Conservation (phyloP, 2,113 vertebrate species). For the Lepus europaeus region DNA sequence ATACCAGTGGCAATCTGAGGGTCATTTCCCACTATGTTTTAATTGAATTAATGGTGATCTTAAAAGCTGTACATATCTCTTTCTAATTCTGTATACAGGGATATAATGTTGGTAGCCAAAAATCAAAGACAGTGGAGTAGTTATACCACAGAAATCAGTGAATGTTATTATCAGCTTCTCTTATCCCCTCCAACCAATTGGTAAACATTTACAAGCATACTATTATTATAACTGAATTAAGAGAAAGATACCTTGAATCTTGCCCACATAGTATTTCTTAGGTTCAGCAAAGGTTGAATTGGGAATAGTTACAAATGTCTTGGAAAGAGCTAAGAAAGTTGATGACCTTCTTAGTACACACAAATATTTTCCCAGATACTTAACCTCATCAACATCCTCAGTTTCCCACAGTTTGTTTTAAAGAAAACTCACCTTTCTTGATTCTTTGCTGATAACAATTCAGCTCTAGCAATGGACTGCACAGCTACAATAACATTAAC, state of each 20-base stretch:
- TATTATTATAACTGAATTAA: background rate
- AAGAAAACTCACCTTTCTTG: background rate
- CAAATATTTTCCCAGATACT: background rate
- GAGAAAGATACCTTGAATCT: background rate
- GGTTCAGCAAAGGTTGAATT: background rate
- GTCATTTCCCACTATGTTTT: background rate
- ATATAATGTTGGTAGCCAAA: background rate
- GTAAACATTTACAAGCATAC: background rate
- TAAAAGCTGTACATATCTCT: background rate
- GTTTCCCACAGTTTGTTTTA: background rate
- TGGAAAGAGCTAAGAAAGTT: background rate
- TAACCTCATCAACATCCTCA: background rate
- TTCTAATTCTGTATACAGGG: background rate
- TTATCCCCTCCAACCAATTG: background rate
- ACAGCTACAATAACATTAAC: background rate
- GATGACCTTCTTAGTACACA: background rate
- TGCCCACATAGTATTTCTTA: background rate
- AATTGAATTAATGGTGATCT: slow-evolving; percentile 9
- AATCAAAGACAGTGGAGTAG: background rate
- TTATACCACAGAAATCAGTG: background rate
- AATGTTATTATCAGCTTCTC: background rate
- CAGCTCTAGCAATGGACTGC: background rate
- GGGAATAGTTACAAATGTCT: slow-evolving; percentile 10
- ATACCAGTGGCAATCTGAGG: background rate
- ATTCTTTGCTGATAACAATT: background rate